Evolutionary conservation across 92 coral and sea anemone genomes (phyloP), one percentile per base, ranked within the genome.

Genomic region (Palythoa grandis): DNA sequence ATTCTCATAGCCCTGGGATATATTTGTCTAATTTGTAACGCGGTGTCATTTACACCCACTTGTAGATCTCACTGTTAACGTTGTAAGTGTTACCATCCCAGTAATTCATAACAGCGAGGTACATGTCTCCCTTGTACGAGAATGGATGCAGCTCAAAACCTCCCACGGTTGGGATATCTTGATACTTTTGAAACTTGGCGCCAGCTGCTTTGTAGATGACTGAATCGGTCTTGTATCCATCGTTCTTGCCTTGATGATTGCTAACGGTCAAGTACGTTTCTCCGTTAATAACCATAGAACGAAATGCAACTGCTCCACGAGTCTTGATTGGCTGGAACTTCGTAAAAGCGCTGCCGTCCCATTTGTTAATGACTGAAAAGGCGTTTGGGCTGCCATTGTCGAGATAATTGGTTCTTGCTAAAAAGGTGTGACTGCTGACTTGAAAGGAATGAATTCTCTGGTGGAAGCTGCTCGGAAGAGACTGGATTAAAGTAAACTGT

Each of bases 121-220:
- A 86, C 77, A 74, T 66, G 22, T 88, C 74, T 56, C 86, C 91
- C 67, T 88, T 83, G 86, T 88, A 84, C 54, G 77, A 82, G 82
- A 88, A 88, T 76, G 91, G 82, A 52, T 77, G 39, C 89, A 89
- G 82, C 54, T 79, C 92, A 35, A 12, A 19, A 11, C 76, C 86
- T 5, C 87, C 92, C 19, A 66, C 72, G 23, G 89, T 72, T 17
- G 89, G 63, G 52, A 86, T 78, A 52, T 79, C 87, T 14, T 89
- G 92, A 76, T 89, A 89, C 77, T 35, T 73, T 65, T 52, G 54
- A 67, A 89, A 89, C 77, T 73, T 86, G n/a, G 89, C 89, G 23
- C 92, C 92, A 14, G 87, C 60, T 14, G 89, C 92, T 73, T 89
- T 82, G 87, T 78, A 86, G 77, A 89, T 84, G 52, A 86, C 67